These are phyloP conservation scores for Cotesia vestalis DNA, from an alignment of 1,140 invertebrate species.

Conservation along the genomic window DNA sequence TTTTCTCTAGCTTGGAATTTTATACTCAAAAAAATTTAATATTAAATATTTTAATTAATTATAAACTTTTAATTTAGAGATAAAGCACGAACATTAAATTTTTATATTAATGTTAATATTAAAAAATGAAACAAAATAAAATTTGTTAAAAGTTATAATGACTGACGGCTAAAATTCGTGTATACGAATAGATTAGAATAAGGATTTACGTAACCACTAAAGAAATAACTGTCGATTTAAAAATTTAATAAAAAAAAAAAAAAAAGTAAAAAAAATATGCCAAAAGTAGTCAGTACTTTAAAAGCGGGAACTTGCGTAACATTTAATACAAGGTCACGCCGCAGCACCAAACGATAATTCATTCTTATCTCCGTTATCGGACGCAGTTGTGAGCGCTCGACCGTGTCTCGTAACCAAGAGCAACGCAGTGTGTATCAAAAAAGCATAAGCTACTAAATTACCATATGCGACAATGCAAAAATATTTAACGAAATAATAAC, in stretches of 20 bases:
- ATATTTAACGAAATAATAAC: conserved; percentile 2
- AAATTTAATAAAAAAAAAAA: conserved; percentile 23
- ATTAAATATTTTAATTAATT: too few species aligned
- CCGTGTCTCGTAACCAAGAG: conserved; percentile 34
- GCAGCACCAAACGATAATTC: conserved; percentile 37
- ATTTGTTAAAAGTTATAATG: too few species aligned
- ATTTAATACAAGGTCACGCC: conserved; percentile 35
- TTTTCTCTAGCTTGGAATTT: too few species aligned
- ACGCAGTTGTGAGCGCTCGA: conserved; percentile 33
- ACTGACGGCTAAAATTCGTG: background rate
- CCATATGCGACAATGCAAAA: conserved; percentile 10
- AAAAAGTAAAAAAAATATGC: conserved; percentile 15
- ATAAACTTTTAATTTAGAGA: too few species aligned
- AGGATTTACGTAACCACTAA: background rate
- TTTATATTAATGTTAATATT: too few species aligned
- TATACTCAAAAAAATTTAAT: too few species aligned
- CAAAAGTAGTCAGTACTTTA: conserved; percentile 1
- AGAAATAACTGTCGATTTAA: conserved; percentile 9
- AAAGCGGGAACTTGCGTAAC: conserved; percentile 32
- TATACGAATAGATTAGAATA: background rate
- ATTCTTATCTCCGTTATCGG: conserved; percentile 39
- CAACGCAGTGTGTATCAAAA: conserved; percentile 19
- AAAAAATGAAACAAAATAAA: too few species aligned
- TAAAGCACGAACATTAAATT: too few species aligned
- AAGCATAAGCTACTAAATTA: background rate